These are phyloP conservation scores for Venustoraphidia nigricollis DNA, from an alignment of 2,888 invertebrate genomes.

Conservation along the genomic window DNA sequence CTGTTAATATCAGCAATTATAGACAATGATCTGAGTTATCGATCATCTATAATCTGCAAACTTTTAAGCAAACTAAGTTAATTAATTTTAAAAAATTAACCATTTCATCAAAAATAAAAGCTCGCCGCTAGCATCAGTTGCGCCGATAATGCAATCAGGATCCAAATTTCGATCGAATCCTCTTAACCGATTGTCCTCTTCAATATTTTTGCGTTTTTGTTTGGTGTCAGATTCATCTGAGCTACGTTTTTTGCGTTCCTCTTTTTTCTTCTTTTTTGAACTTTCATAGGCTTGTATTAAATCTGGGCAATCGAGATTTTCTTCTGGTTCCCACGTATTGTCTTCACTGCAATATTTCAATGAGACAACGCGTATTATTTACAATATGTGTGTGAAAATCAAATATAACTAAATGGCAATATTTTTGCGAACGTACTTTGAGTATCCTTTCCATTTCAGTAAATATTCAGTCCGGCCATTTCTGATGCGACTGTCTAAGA, in stretches of 20 bases:
- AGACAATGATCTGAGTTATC: too few relatives aligned
- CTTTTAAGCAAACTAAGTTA: not conserved
- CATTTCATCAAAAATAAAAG: slow-evolving; percentile 85
- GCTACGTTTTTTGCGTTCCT: not conserved
- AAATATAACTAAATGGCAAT: not conserved
- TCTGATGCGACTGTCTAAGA: slow-evolving; percentile 48
- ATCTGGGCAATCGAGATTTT: slow-evolving; percentile 57
- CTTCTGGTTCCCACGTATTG: slow-evolving; percentile 75
- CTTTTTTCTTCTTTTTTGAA: slow-evolving; percentile 1
- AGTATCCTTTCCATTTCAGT: slow-evolving; percentile 51
- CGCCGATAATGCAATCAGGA: slow-evolving; percentile 78
- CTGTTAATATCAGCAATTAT: too few relatives aligned
- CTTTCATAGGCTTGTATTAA: slow-evolving; percentile 30
- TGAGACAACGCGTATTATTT: too few relatives aligned
- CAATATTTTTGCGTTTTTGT: slow-evolving; percentile 24
- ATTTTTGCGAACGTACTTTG: slow-evolving; percentile 31
- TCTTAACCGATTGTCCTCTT: slow-evolving; percentile 33
- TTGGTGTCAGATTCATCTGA: slow-evolving; percentile 13
- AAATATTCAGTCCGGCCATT: slow-evolving; percentile 54
- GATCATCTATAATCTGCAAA: not conserved
- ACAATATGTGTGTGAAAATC: not conserved
- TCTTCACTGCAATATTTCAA: slow-evolving; percentile 20
- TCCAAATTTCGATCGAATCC: slow-evolving; percentile 67
- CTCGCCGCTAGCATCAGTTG: slow-evolving; percentile 76
- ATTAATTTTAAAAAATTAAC: slow-evolving; percentile 29